A percentile compares a stretch with the other conserved stretches of the same genome.
phyloP scores from a whole-genome alignment of 2,113 vertebrate genomes.

The Philantomba maxwellii region DNA sequence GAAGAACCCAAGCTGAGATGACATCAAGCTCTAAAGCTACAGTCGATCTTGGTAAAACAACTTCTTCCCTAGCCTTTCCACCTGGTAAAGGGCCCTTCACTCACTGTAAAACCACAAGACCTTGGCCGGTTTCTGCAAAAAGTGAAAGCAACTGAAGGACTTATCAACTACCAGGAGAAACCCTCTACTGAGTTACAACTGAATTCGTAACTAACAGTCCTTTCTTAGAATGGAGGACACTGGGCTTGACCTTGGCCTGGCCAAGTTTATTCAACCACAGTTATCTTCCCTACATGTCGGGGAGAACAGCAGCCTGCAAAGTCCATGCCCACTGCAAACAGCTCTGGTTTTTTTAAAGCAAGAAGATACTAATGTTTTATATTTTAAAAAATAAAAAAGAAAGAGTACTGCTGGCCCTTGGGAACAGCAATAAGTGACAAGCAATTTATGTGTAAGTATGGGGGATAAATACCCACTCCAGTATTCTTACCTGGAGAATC shows the following conservation, averaged over 20 bases:
- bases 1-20: neutral
- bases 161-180: neutral
- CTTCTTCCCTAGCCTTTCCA: neutral
- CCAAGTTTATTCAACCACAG: neutral
- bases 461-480: too few relatives aligned
- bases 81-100: neutral
- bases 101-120: neutral
- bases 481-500: too few relatives aligned
- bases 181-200: neutral
- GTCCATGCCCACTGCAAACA: neutral
- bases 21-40: neutral
- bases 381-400: neutral
- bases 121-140: neutral
- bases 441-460: neutral
- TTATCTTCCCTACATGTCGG: neutral
- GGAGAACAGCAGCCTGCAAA: neutral
- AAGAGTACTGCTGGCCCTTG: neutral
- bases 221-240: neutral
- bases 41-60: neutral
- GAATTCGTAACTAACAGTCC: neutral
- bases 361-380: neutral
- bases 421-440: neutral
- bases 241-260: neutral
- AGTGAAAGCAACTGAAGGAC: neutral
- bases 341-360: neutral